These are phyloP conservation scores for Amphimedon queenslandica DNA, from an alignment of 37 sponge, comb jelly and placozoan species.

Conservation along the genomic window DNA sequence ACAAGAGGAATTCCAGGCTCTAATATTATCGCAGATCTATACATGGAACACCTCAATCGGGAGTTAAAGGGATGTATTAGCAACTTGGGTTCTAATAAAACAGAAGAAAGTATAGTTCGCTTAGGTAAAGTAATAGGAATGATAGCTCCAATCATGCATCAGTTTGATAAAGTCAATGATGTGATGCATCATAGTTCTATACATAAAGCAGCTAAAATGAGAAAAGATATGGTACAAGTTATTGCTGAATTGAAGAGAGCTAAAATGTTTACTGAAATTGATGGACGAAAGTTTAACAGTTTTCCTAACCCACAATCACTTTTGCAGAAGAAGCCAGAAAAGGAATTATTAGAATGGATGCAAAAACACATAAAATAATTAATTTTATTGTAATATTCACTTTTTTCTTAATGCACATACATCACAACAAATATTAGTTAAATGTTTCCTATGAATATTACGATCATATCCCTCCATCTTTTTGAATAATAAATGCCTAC, in stretches of 20 bases:
- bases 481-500: neutral
- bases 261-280: neutral
- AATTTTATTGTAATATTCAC: too few species aligned
- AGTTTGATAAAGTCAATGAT: constrained; percentile 7
- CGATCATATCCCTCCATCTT: neutral
- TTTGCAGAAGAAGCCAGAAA: neutral
- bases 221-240: neutral
- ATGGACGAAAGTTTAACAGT: neutral
- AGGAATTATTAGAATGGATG: neutral
- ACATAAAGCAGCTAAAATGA: neutral
- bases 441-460: too few species aligned
- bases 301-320: neutral
- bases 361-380: neutral
- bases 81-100: neutral
- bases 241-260: neutral
- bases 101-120: neutral
- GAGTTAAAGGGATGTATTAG: neutral
- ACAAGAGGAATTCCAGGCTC: neutral
- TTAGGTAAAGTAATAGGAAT: neutral
- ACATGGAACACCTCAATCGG: constrained; percentile 7
- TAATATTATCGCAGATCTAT: neutral
- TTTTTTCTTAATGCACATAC: too few species aligned
- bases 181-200: neutral
- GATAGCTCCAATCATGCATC: neutral
- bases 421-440: too few species aligned